A percentile compares a stretch with the other conserved stretches of the same genome.
These are phyloP conservation scores for Carassius gibelio DNA, from an alignment of 2,113 vertebrate genomes.

Conservation along the genomic window DNA sequence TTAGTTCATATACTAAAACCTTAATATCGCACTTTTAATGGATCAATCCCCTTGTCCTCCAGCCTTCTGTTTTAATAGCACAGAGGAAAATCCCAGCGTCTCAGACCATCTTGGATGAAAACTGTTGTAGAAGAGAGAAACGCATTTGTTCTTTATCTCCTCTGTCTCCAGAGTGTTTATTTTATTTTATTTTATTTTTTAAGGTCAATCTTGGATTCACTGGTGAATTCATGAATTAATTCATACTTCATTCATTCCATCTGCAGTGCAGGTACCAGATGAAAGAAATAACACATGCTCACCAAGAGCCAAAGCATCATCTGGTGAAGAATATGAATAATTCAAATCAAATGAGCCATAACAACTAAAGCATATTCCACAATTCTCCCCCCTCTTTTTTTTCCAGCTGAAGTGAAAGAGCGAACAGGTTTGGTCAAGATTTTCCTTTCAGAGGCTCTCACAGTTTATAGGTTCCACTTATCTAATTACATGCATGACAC, in stretches of 20 bases:
- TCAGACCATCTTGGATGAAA: constrained; percentile 29
- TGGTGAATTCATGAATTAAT: constrained; percentile 37
- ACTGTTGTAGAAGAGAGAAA: constrained; percentile 11
- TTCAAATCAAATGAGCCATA: constrained; percentile 44
- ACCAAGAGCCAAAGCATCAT: constrained; percentile 32
- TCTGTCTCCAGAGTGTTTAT: constrained; percentile 25
- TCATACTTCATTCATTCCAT: constrained; percentile 31
- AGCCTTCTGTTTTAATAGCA: constrained; percentile 18
- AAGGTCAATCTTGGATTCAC: constrained; percentile 34
- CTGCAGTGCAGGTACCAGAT: constrained; percentile 47
- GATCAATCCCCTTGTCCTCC: background rate
- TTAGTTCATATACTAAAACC: background rate
- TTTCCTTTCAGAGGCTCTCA: constrained; percentile 29
- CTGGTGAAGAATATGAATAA: constrained; percentile 53
- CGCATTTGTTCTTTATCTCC: background rate
- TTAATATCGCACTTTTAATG: background rate
- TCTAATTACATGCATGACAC: constrained; percentile 54
- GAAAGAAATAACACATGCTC: constrained; percentile 45
- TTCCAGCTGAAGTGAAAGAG: constrained; percentile 14
- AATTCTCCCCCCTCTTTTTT: background rate
- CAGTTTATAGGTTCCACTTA: constrained; percentile 50
- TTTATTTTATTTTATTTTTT: background rate
- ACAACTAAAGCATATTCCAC: constrained; percentile 44
- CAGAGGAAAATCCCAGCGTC: background rate
- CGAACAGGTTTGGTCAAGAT: constrained; percentile 25